Evolutionary conservation across 2,888 invertebrate genomes (phyloP).

Genomic region (Oscheius sp.): DNA sequence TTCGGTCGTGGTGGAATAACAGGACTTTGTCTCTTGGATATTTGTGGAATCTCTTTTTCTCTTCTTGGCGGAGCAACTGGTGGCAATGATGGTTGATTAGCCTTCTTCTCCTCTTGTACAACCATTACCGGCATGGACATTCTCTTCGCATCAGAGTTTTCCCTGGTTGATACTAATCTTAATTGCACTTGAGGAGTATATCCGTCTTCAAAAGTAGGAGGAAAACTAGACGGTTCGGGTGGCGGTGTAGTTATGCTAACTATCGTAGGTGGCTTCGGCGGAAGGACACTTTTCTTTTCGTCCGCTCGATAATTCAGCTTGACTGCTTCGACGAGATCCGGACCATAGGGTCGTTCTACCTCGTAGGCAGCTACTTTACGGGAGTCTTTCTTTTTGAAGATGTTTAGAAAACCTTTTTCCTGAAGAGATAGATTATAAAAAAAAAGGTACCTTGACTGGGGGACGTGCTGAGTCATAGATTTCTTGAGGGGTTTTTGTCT

Average conservation of each 20-base stretch:
- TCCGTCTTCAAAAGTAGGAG: background rate
- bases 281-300: background rate
- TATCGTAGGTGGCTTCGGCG: constrained; percentile 4
- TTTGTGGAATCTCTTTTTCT: background rate
- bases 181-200: background rate
- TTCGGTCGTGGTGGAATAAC: background rate
- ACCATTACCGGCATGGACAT: background rate
- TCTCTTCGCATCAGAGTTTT: background rate
- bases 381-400: constrained; percentile 19
- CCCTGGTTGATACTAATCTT: background rate
- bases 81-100: background rate
- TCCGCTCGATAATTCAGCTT: constrained; percentile 22
- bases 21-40: background rate
- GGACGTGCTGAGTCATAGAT: constrained; percentile 16
- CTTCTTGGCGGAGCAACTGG: constrained; percentile 22
- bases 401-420: constrained; percentile 17
- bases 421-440: background rate
- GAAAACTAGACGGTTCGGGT: background rate
- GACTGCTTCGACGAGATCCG: constrained; percentile 14
- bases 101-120: background rate
- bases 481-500: background rate
- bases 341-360: background rate
- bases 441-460: background rate
- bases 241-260: background rate
- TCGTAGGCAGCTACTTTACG: background rate